Evolutionary conservation across 1,140 invertebrate genomes (phyloP), one percentile per base, ranked within the genome.

Genomic region (Musca domestica): DNA sequence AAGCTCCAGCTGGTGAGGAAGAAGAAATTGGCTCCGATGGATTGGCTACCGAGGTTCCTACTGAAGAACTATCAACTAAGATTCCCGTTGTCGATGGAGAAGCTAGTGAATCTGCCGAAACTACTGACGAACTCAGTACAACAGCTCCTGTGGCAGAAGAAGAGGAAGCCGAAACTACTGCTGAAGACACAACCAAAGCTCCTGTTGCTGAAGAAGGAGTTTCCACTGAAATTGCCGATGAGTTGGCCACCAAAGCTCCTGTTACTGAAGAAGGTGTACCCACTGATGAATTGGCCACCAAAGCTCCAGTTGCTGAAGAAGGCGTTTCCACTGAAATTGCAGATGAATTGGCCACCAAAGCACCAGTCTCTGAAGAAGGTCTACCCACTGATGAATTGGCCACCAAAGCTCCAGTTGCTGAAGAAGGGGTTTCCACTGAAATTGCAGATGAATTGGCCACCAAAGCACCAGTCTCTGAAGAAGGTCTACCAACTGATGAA

Each of bases 191-290:
- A 5, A 41, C 34, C 10, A 41, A 41, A 12, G 34, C 34, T 41
- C 34, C 34, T 7, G 34, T 41, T 47, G 20, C 14, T 3, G 46
- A 48, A 25, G 63, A 48, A 22, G 61, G 9, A 30, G 27, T 3
- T n/a, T n/a, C 30, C 1, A 25, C 52, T 17, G 25, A 34, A 58
- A 34, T 25, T 14, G 15, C 19, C 17, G 58, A 63, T 19, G 58
- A 63, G 9, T 6, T 51, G 17, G 25, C 48, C n/a, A 66, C 64
- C 14, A 48, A 51, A 51, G 34, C 34, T 48, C n/a, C 58, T 51
- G 54, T 69, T 48, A 46, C 64, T 15, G 58, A n/a, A 41, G 69
- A 69, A 68, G 15, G 68, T 17, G 68, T 70, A 14, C 15, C 56
- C 19, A 73, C 68, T n/a, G 64, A 27, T 22, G 2, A 61, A 7